These are phyloP conservation scores for Laothoe populi DNA, from an alignment of 2,888 invertebrate genomes.

Conservation along the genomic window DNA sequence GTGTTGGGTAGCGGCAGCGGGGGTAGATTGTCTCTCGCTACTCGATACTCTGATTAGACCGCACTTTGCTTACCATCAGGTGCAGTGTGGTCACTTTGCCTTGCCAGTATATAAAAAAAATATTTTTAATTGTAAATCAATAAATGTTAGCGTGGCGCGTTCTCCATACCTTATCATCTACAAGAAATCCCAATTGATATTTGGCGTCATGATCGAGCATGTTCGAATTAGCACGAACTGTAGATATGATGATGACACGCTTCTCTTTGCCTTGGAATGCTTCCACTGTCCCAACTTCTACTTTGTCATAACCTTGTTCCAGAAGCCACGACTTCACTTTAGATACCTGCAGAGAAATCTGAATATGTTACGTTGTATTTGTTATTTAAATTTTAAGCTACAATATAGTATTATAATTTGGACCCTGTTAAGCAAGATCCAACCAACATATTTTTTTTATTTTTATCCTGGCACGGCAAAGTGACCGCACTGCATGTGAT, in stretches of 20 bases:
- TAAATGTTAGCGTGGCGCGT: too few species aligned
- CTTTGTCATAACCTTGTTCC: slow-evolving; percentile 56
- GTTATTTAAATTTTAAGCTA: too few species aligned
- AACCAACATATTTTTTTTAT: too few species aligned
- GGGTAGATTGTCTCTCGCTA: too few species aligned
- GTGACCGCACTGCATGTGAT: too few species aligned
- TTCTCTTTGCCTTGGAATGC: slow-evolving; percentile 95
- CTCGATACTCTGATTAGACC: too few species aligned
- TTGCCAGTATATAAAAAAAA: background rate
- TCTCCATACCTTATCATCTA: slow-evolving; percentile 69
- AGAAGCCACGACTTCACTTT: slow-evolving; percentile 75
- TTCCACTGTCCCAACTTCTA: slow-evolving; percentile 93
- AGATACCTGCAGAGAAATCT: slow-evolving; percentile 57
- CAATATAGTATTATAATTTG: too few species aligned
- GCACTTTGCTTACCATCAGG: background rate
- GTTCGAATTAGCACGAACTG: slow-evolving; percentile 88
- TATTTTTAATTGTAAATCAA: background rate
- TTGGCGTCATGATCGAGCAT: slow-evolving; percentile 82
- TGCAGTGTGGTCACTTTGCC: background rate
- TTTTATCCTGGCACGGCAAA: too few species aligned
- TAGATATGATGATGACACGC: slow-evolving; percentile 91
- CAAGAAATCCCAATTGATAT: slow-evolving; percentile 83
- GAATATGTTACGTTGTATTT: too few species aligned
- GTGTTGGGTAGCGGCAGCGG: too few species aligned
- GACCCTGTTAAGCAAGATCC: too few species aligned